Evolutionary conservation across 2,797 vertebrate genomes (phyloP).

Genomic region (Otolemur crassicaudatus): DNA sequence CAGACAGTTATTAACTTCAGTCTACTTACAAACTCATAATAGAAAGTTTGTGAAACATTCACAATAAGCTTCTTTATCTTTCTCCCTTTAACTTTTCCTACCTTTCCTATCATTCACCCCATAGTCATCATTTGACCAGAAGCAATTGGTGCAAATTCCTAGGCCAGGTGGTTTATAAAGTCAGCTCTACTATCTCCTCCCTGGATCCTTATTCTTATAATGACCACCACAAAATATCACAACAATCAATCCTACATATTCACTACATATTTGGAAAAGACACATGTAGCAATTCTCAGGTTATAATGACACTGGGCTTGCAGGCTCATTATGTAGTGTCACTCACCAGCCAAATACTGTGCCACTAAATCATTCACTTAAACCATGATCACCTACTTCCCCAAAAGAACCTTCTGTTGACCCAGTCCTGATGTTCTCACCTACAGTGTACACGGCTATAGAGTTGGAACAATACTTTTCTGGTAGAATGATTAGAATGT

Average conservation of each 20-base stretch:
- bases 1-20: slow-evolving; percentile 68
- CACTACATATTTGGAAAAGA: background rate
- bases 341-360: background rate
- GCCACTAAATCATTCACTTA: background rate
- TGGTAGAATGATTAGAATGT: background rate
- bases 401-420: background rate
- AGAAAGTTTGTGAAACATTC: background rate
- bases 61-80: background rate
- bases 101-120: background rate
- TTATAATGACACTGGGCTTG: background rate
- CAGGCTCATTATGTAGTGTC: background rate
- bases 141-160: background rate
- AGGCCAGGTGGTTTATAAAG: background rate
- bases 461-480: background rate
- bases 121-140: background rate
- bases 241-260: background rate
- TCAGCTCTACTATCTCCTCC: background rate
- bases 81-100: background rate
- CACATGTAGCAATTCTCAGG: background rate
- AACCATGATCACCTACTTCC: background rate
- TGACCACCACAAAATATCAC: background rate
- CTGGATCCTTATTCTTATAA: background rate
- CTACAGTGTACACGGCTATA: background rate
- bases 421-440: background rate
- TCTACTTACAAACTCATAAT: background rate